Evolutionary conservation across 1,140 invertebrate species (phyloP).

Genomic region (Diorhabda sublineata): DNA sequence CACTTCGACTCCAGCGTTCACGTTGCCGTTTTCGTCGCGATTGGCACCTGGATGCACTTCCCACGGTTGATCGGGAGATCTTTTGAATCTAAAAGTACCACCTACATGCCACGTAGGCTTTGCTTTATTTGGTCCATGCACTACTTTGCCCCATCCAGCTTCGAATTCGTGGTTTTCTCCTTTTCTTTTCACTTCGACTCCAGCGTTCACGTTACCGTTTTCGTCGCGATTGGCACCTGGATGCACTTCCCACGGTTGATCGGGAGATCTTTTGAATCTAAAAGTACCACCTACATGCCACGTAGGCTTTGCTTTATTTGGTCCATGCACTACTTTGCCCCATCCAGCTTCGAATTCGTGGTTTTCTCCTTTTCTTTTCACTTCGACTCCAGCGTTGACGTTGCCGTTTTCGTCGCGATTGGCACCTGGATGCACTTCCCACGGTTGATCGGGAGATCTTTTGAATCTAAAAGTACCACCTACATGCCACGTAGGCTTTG

Average conservation of each 20-base stretch:
- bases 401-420: constrained; percentile 24
- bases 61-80: constrained; percentile 21
- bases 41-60: constrained; percentile 22
- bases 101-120: constrained; percentile 31
- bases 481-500: constrained; percentile 27
- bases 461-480: constrained; percentile 22
- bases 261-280: neutral
- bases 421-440: constrained; percentile 24
- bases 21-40: constrained; percentile 26
- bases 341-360: constrained; percentile 28
- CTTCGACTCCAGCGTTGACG: constrained; percentile 14
- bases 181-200: constrained; percentile 19
- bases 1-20: constrained; percentile 15
- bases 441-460: constrained; percentile 16
- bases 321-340: constrained; percentile 13
- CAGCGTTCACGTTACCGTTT: constrained; percentile 22
- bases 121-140: constrained; percentile 23
- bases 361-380: constrained; percentile 22
- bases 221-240: constrained; percentile 22
- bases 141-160: constrained; percentile 23
- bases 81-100: constrained; percentile 21
- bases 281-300: constrained; percentile 8
- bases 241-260: constrained; percentile 20
- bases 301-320: constrained; percentile 4
- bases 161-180: constrained; percentile 26